Evolutionary conservation across 2,888 invertebrate species (phyloP), one percentile per base, ranked within the genome.

Genomic region (Eumerus sabulonum): DNA sequence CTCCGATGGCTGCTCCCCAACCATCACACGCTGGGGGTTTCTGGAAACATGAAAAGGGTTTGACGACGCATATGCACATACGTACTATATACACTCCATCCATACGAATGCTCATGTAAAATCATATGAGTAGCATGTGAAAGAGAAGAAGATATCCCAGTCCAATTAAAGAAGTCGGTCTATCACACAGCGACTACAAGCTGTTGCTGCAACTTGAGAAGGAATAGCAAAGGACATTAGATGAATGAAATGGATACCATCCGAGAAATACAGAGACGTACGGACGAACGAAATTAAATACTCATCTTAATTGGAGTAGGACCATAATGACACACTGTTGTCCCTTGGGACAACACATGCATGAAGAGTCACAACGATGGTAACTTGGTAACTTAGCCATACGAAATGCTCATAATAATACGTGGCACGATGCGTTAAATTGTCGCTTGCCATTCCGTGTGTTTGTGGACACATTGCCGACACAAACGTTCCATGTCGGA

Each of bases 41-140:
- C 63, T 73, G 56, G 67, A 11, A 59, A 68, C 68, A 73, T 63
- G 63, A 63, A 79, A 73, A 64, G 68, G 77, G 77, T 64, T 73
- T 68, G 73, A 68, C 77, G 44, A 73, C 57, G 48, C 44, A 13
- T 44, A 18, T 18, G n/a, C 36, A 50, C 45, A 18, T 59, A 57
- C 47, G 42, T 44, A 19, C n/a, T 56, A 13, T 27, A 36, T 38
- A 60, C 36, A 51, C 53, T 19, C 59, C 36, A 7, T 27, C 27
- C 27, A 27, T 35, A 36, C 35, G 57, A 53, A 57, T 38, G 47
- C 50, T 51, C 42, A 3, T 19, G 9, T 50, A 19, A 48, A 63
- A n/a, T n/a, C 40, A 40, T 16, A 48, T 56, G 50, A 50, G 40
- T 60, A 56, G 9, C 47, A 45, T 42, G 57, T 2, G 27, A 7